These are phyloP conservation scores for Symphodus melops DNA, from an alignment of 2,113 vertebrate genomes.

Conservation along the genomic window DNA sequence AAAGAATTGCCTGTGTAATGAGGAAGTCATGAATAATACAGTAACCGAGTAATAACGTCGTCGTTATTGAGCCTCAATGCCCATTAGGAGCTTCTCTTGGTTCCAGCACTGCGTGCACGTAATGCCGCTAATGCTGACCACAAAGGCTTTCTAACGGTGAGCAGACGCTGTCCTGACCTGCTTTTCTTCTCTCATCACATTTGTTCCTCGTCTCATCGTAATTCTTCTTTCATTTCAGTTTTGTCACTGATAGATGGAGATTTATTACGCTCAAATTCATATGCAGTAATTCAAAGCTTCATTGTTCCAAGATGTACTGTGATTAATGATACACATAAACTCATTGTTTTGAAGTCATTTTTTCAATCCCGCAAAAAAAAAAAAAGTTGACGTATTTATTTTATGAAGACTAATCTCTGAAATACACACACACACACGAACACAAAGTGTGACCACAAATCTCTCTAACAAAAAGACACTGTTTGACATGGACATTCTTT, in stretches of 20 bases:
- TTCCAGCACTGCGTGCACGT: conserved; percentile 59
- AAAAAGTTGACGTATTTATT: background rate
- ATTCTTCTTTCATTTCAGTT: conserved; percentile 34
- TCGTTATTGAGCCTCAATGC: conserved; percentile 81
- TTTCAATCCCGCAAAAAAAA: conserved; percentile 13
- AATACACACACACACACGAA: background rate
- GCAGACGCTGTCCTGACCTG: conserved; percentile 41
- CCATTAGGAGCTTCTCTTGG: conserved; percentile 75
- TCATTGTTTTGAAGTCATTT: conserved; percentile 9
- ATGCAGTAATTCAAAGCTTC: conserved; percentile 26
- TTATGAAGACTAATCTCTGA: background rate
- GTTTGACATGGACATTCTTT: conserved; percentile 45
- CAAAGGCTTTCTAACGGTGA: conserved; percentile 40
- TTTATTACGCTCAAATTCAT: conserved; percentile 58
- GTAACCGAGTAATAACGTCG: conserved; percentile 76
- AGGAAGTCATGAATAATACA: conserved; percentile 83
- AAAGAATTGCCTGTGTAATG: conserved; percentile 72
- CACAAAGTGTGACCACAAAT: background rate
- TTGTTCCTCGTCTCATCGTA: conserved; percentile 4
- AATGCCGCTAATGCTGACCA: conserved; percentile 61
- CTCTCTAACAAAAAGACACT: conserved; percentile 29
- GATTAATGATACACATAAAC: conserved; percentile 40
- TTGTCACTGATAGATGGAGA: conserved; percentile 58
- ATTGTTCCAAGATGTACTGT: conserved; percentile 26
- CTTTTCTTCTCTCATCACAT: conserved; percentile 49